Conservation (phyloP, 2,113 vertebrate species). For the Lophura nycthemera region DNA sequence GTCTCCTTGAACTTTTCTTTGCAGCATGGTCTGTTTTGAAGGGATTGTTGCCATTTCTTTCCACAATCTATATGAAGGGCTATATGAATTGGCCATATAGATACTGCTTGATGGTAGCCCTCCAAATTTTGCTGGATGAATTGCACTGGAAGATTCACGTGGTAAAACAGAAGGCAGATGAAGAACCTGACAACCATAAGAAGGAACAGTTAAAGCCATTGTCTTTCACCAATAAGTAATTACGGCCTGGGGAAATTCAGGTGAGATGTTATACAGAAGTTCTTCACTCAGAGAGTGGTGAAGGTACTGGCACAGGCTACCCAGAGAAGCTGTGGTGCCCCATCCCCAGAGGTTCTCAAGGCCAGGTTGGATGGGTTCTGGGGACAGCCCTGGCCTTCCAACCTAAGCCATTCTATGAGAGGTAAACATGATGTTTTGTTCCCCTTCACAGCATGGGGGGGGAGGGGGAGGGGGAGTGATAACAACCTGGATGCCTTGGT, state of each 20-base stretch:
- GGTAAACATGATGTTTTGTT: neutral
- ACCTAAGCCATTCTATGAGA: neutral
- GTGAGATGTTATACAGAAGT: too few species aligned
- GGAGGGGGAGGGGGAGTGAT: neutral
- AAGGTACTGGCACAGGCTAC: too few species aligned
- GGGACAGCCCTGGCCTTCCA: too few species aligned
- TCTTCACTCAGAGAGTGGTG: too few species aligned
- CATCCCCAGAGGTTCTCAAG: too few species aligned
- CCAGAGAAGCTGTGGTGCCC: too few species aligned
- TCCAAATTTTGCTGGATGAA: neutral
- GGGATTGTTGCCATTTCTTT: neutral
- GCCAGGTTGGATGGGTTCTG: too few species aligned
- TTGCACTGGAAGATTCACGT: neutral
- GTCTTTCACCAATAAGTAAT: neutral
- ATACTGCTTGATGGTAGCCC: neutral
- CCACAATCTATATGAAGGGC: accelerated
- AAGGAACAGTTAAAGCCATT: accelerated
- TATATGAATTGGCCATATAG: neutral
- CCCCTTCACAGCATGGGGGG: neutral
- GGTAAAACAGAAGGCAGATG: neutral
- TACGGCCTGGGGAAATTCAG: neutral
- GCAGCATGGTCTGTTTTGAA: neutral
- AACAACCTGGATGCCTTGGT: neutral
- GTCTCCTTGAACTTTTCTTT: neutral
- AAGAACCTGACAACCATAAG: accelerated